Evolutionary conservation across 2,797 vertebrate species (phyloP), one percentile per base, ranked within the genome.

Genomic region (Morus bassanus): DNA sequence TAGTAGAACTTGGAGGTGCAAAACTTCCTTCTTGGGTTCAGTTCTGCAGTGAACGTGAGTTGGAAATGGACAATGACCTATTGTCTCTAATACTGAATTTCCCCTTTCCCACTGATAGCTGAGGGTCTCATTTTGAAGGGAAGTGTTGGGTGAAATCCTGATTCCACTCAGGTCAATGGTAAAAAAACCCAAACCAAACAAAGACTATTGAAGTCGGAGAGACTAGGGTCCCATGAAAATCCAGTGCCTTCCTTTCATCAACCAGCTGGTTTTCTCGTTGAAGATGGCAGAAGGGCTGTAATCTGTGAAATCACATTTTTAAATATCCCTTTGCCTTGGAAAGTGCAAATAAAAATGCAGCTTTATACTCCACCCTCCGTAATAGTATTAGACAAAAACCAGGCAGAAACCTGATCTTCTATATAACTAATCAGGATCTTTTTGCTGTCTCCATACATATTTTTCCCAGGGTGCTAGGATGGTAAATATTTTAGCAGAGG

Each of bases 391-490:
- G 95, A 92, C 90, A 89, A 79, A 96, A 91, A 39, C 3, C 95
- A 96, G 92, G 93, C 82, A 89, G 85, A 94, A 93, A 74, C 45
- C n/a, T 37, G 69, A 86, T 88, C 85, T 90, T 90, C 67, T 77
- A 53, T 90, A 41, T 70, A 92, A 84, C 93, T 97, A 93, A 94
- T 85, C 91, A 95, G 85, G 77, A 88, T 82, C 67, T 78, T 85
- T 88, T 93, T 94, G 80, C 93, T 96, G 92, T 96, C 95, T 97
- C 91, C 25, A 45, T 84, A 65, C 56, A n/a, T 91, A 60, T 89
- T 96, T 97, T 97, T 97, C 96, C 95, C 89, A 97, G 95, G 95
- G 91, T 96, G 89, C 91, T 93, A 94, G 83, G 92, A 86, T 93
- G 86, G 93, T 91, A 97, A 97, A 95, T 96, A 94, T 95, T 95